Base-by-base conservation (phyloP, 2,113 vertebrate genomes). In the Atherinomorus stipes region DNA sequence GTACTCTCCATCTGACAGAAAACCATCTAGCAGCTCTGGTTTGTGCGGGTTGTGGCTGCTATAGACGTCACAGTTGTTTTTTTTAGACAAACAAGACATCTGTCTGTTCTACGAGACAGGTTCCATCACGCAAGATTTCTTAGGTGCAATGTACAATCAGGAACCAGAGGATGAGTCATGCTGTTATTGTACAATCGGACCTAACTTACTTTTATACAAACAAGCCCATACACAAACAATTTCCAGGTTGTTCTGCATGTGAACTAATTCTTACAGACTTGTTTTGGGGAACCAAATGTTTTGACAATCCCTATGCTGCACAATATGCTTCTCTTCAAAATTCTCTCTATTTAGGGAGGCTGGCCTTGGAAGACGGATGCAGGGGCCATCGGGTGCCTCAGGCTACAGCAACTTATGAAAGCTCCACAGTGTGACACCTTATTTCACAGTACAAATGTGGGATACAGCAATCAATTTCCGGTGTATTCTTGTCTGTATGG, bases 361-460 rank as follows among this genome's bases (percentile, higher is more conserved):
- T 11, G 53, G 34, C 74, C 49, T 70, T 80, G 61, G 62, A 84
- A 76, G 78, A 82, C 54, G 19, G 66, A 72, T 54, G 62, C 65
- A 64, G 76, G 69, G 68, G 79, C 68, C 65, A 31, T 44, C 28
- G 13, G 64, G 40, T 2, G 89, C 86, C 78, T 84, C 23, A 0
- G 71, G 89, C 85, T 72, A 81, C 42, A 81, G 83, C 85, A 69
- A 81, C 71, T 65, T 72, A 83, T 83, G 80, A 80, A 76, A 87
- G 83, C 74, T 80, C 69, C 64, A 47, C 74, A 53, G 66, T 53
- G 58, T 25, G 64, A 69, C 80, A 78, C 15, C 50, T 25, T 74
- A 83, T 83, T 87, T 84, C 81, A 79, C 81, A 72, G 81, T 16
- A 25, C 79, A 71, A 81, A 74, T 71, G 81, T 78, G 62, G 78